Evolutionary conservation across 2,113 vertebrate genomes (phyloP), one percentile per base, ranked within the genome.

Genomic region (Cricetomys ansorgei): DNA sequence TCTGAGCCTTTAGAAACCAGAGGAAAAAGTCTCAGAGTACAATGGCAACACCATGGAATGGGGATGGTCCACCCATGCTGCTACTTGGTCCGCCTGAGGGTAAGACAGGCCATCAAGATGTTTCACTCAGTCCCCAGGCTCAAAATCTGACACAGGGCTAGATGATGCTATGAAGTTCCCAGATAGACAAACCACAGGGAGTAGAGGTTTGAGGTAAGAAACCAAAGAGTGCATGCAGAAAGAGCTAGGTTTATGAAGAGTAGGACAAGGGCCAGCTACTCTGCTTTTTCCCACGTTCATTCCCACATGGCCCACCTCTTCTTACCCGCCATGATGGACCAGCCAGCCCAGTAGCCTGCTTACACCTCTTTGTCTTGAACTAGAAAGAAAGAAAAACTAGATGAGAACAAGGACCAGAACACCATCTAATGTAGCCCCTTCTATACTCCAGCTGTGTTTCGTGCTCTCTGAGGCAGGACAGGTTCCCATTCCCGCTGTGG

Each of bases 271-370:
- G 55, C 83, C 95, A 55, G 17, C 79, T 55, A 67, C 21, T 23
- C 62, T 12, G 34, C 43, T 77, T 40, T 40, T 50, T 34, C 48
- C 17, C 19, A 19, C 6, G 1, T 40, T 69, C 73, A 65, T 69
- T 0, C 70, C 21, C 43, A 76, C 11, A 7, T 9, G 57, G 9
- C 4, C 43, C 3, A 0, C 40, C 6, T 23, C 48, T 23, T 21
- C 69, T 0, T 98, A 98, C 98, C 98, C 94, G 98, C 98, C 98
- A 99, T 99, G 97, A 87, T 0, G 96, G 40, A 1, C 89, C 97
- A 96, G 94, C 84, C 6, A 64, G 80, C 67, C 90, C 80, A 75
- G 64, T 0, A 0, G 93, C 88, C 89, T 85, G 0, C n/a, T 45
- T 34, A 77, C 55, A 53, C 73, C 80, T 97, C 95, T 91, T 73